Conservation (phyloP, 2,797 vertebrate genomes). For the Emys orbicularis region DNA sequence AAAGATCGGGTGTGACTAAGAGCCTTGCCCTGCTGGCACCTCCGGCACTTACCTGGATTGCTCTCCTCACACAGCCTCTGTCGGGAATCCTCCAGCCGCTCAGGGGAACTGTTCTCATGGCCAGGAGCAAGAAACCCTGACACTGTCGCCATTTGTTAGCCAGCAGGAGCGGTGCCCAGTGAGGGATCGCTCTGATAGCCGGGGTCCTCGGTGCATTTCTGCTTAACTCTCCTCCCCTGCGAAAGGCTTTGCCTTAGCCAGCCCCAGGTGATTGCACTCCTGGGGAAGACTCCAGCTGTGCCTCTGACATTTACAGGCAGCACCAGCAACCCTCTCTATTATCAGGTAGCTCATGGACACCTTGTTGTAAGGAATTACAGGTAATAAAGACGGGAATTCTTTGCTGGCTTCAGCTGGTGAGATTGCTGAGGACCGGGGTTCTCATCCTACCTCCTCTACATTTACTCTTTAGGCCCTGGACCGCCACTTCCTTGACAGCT, state of each 20-base stretch:
- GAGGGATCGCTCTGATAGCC: background rate
- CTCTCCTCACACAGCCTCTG: background rate
- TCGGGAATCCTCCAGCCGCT: background rate
- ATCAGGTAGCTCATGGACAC: fast-evolving
- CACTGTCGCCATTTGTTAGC: background rate
- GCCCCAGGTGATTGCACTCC: background rate
- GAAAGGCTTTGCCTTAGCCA: background rate
- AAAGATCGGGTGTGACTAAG: fast-evolving
- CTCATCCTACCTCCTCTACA: no score
- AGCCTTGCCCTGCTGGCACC: background rate
- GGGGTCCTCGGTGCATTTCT: background rate
- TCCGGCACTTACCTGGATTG: fast-evolving
- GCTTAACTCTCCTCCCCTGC: background rate
- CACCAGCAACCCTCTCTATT: background rate
- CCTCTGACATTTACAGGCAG: fast-evolving
- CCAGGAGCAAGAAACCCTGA: background rate
- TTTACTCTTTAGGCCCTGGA: background rate
- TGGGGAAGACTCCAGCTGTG: background rate
- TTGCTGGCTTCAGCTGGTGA: background rate
- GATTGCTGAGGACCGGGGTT: background rate
- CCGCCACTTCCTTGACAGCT: no score
- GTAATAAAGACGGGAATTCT: background rate
- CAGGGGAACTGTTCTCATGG: background rate
- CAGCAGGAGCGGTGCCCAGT: background rate
- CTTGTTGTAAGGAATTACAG: background rate